A percentile compares a stretch with the other conserved stretches of the same genome.
Conservation (phyloP, 2,888 invertebrate species). For the Cecidostiba fungosa region DNA sequence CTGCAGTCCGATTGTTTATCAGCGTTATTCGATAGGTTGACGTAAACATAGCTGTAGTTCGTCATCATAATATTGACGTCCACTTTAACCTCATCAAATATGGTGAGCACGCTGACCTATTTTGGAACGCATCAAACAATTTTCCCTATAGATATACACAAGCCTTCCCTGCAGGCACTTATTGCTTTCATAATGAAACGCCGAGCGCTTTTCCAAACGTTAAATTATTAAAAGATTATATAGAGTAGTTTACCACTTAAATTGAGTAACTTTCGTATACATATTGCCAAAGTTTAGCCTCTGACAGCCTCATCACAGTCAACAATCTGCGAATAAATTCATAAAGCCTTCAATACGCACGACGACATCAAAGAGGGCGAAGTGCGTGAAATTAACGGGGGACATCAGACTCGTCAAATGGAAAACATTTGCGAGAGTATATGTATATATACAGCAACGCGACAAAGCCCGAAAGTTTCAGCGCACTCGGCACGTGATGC, state of each 20-base stretch:
- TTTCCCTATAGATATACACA: neutral
- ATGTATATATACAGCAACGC: neutral
- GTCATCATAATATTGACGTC: neutral
- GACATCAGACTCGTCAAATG: neutral
- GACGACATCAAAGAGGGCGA: neutral
- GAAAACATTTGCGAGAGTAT: slow-evolving; percentile 30
- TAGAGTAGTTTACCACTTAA: too few relatives aligned
- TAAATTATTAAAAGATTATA: neutral
- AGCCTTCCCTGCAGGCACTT: neutral
- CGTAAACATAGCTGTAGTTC: neutral
- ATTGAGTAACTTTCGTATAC: too few relatives aligned
- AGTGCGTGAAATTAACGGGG: slow-evolving; percentile 21
- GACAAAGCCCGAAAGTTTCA: slow-evolving; percentile 43
- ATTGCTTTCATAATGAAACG: neutral
- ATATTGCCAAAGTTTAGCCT: neutral
- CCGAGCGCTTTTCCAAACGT: neutral
- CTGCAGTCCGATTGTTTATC: neutral
- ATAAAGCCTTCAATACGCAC: neutral
- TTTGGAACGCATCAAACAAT: slow-evolving; percentile 2
- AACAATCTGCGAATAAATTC: slow-evolving; percentile 5
- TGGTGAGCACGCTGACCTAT: neutral
- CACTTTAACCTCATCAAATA: slow-evolving; percentile 1
- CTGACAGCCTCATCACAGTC: neutral
- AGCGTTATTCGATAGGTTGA: neutral
- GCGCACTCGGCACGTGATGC: neutral